phyloP scores from a whole-genome alignment of 2,797 vertebrate genomes.

The Neosalanx taihuensis region DNA sequence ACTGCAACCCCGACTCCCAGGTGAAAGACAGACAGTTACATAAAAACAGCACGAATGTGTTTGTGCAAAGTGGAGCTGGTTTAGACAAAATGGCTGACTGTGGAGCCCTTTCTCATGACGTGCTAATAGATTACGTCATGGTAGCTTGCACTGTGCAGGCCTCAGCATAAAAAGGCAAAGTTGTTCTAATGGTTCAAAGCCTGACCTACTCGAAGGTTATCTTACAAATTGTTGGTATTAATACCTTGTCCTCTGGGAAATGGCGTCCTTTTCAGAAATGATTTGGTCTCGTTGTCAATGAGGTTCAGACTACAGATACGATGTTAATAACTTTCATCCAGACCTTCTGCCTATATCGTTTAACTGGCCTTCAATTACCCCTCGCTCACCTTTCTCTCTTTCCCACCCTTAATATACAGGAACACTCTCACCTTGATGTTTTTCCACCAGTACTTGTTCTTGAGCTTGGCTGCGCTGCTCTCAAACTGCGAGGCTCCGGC shows the following conservation, averaged over 20 bases:
- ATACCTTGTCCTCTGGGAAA: not conserved
- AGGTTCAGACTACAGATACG: not conserved
- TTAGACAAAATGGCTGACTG: not conserved
- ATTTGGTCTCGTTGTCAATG: not conserved
- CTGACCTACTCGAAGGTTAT: conserved; percentile 6
- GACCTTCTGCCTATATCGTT: no score
- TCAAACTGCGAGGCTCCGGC: conserved; percentile 85
- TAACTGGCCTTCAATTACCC: not conserved
- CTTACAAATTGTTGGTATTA: not conserved
- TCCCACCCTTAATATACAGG: not conserved
- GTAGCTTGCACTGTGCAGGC: not conserved
- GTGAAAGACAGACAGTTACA: not conserved
- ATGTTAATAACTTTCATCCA: not conserved
- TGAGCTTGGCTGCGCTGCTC: conserved; percentile 87
- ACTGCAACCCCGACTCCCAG: not conserved
- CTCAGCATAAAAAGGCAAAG: conserved; percentile 4
- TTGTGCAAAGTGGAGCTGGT: not conserved
- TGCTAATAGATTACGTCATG: not conserved
- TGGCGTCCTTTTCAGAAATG: not conserved
- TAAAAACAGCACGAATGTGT: not conserved
- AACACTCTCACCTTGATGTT: conserved; percentile 80
- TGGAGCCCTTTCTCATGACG: not conserved
- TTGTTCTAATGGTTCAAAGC: not conserved
- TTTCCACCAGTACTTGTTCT: conserved; percentile 95
- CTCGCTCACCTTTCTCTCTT: not conserved